phyloP scores from a whole-genome alignment of 2,113 vertebrate genomes.

The Caranx ignobilis region DNA sequence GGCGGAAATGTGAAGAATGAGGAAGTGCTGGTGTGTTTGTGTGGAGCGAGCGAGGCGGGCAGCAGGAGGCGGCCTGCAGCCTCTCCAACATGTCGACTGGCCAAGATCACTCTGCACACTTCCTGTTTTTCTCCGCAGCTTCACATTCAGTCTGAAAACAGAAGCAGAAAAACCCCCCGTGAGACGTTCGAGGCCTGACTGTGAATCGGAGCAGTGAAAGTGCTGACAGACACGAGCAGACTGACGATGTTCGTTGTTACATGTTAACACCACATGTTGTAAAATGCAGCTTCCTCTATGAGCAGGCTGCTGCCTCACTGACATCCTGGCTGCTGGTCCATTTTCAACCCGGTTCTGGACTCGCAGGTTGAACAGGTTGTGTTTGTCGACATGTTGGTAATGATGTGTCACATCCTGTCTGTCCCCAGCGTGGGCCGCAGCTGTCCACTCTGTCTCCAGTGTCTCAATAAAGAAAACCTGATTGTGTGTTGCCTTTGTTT shows the following conservation, averaged over 20 bases:
- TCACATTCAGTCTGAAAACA: background rate
- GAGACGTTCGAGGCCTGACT: background rate
- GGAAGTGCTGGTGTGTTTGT: slow-evolving; percentile 57
- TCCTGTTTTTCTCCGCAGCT: slow-evolving; percentile 62
- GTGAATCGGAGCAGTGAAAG: slow-evolving; percentile 17
- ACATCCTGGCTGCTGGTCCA: no score
- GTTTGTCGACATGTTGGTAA: background rate
- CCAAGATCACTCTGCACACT: slow-evolving; percentile 41
- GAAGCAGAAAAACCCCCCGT: background rate
- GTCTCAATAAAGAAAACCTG: no score
- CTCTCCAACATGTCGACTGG: slow-evolving; percentile 5
- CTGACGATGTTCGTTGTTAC: background rate
- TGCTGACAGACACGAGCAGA: background rate
- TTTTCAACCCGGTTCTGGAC: no score
- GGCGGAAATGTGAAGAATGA: slow-evolving; percentile 60
- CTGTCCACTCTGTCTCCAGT: background rate
- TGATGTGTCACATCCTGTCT: background rate
- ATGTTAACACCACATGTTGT: no score
- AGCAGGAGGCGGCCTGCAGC: slow-evolving; percentile 21
- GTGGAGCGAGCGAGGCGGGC: background rate
- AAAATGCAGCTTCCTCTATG: background rate
- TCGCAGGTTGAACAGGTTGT: background rate
- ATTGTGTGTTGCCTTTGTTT: no score
- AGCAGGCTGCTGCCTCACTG: background rate
- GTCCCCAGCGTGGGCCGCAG: background rate